phyloP scores from a whole-genome alignment of 1,140 invertebrate species.

The Sinonovacula constricta region DNA sequence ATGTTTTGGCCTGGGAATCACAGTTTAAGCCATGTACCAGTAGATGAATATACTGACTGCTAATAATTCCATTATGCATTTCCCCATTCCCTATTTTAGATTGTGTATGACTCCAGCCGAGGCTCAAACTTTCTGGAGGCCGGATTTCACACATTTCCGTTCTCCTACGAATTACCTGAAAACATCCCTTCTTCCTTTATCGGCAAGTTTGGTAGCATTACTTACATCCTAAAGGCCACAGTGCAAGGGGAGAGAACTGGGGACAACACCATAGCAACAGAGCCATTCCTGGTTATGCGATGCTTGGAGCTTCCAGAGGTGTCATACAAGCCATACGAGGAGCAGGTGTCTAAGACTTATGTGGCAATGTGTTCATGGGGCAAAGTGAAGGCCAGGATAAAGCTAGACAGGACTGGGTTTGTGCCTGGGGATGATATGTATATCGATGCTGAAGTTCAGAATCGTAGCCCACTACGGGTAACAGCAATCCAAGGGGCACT shows the following conservation, averaged over 20 bases:
- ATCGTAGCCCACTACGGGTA: conserved; percentile 67
- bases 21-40: no score
- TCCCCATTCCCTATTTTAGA: no score
- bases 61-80: no score
- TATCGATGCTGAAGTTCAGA: conserved; percentile 71
- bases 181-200: conserved; percentile 77
- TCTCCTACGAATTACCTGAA: conserved; percentile 73
- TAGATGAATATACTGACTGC: no score
- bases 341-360: conserved; percentile 57
- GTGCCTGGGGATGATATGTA: conserved; percentile 75
- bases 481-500: conserved; percentile 72
- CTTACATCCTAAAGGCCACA: conserved; percentile 75
- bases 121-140: conserved; percentile 50
- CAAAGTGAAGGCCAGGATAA: conserved; percentile 64
- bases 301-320: conserved; percentile 55
- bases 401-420: conserved; percentile 65
- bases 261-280: conserved; percentile 72
- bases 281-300: conserved; percentile 75
- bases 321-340: conserved; percentile 28
- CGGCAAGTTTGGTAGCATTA: conserved; percentile 78
- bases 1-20: no score
- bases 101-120: no score
- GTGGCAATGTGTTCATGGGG: conserved; percentile 67
- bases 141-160: conserved; percentile 71
- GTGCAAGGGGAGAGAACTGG: conserved; percentile 65